Evolutionary conservation across 2,113 vertebrate genomes (phyloP).

Genomic region (Dromas ardeola): DNA sequence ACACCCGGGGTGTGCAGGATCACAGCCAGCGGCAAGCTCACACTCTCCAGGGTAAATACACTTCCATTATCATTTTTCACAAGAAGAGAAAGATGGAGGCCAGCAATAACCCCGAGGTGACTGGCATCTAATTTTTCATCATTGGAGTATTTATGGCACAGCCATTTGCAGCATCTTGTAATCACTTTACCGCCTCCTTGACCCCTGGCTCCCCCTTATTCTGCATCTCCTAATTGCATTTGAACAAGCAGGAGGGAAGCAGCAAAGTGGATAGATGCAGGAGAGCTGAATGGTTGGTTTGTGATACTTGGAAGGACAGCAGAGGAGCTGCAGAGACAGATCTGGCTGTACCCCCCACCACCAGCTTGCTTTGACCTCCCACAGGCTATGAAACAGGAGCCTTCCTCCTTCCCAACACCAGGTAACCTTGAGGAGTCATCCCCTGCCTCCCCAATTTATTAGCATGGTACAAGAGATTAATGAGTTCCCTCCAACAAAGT

Average conservation of each 20-base stretch:
- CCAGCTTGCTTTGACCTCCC: slow-evolving; percentile 15
- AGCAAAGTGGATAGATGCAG: slow-evolving; percentile 17
- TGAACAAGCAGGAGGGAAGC: not conserved
- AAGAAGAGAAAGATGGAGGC: slow-evolving; percentile 18
- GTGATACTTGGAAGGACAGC: slow-evolving; percentile 48
- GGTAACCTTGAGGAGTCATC: slow-evolving; percentile 12
- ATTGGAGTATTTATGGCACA: slow-evolving; percentile 8
- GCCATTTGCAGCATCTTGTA: slow-evolving; percentile 43
- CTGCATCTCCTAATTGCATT: slow-evolving; percentile 35
- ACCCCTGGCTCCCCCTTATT: slow-evolving; percentile 34
- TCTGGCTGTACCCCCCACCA: not conserved
- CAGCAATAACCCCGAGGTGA: slow-evolving; percentile 18
- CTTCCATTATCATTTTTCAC: slow-evolving; percentile 48
- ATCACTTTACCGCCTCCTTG: slow-evolving; percentile 34
- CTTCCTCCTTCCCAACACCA: not conserved
- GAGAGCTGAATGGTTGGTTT: slow-evolving; percentile 15
- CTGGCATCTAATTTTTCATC: slow-evolving; percentile 44
- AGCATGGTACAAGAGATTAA: not conserved
- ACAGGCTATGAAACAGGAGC: not conserved
- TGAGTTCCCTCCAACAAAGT: not conserved
- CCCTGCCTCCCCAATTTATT: not conserved
- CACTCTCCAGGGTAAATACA: not conserved
- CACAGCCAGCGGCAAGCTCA: not conserved
- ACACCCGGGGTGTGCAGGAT: not conserved
- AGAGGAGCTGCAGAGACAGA: slow-evolving; percentile 3